Conservation (phyloP, 2,113 vertebrate genomes). For the Cheilinus undulatus region DNA sequence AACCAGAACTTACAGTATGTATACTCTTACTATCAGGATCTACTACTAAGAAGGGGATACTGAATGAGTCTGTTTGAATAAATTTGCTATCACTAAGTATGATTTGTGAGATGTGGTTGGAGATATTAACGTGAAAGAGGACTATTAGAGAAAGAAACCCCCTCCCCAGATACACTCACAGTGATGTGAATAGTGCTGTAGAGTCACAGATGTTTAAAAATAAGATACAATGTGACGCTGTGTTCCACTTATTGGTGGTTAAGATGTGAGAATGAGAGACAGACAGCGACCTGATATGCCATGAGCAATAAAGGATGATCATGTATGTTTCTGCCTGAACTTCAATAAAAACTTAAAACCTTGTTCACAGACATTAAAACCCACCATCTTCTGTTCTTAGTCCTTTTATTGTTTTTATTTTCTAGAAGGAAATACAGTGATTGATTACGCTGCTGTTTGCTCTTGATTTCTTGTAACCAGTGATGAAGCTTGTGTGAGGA, state of each 20-base stretch:
- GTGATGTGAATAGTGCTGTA: slow-evolving; percentile 26
- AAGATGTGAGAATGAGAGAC: slow-evolving; percentile 35
- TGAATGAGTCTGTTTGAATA: slow-evolving; percentile 31
- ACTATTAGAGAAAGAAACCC: slow-evolving; percentile 13
- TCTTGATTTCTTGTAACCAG: too few species aligned
- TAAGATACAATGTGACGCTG: slow-evolving; percentile 24
- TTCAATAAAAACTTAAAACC: slow-evolving; percentile 77
- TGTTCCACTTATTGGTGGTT: slow-evolving; percentile 30
- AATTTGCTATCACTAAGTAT: slow-evolving; percentile 13
- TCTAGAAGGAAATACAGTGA: too few species aligned
- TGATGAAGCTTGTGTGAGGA: too few species aligned
- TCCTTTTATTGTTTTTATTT: background rate
- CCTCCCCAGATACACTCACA: background rate
- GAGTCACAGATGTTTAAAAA: slow-evolving; percentile 26
- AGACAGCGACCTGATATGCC: slow-evolving; percentile 45
- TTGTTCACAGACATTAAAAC: slow-evolving; percentile 64
- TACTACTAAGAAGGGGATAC: slow-evolving; percentile 25
- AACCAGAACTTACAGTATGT: slow-evolving; percentile 61
- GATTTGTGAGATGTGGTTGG: slow-evolving; percentile 11
- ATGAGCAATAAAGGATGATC: slow-evolving; percentile 80
- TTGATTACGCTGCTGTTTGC: too few species aligned
- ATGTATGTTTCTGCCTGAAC: slow-evolving; percentile 81
- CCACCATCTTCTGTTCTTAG: slow-evolving; percentile 25
- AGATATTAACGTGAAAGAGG: slow-evolving; percentile 20
- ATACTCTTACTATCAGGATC: slow-evolving; percentile 62